Base-by-base conservation (phyloP, 2,888 invertebrate species). In the Lithosia quadra region DNA sequence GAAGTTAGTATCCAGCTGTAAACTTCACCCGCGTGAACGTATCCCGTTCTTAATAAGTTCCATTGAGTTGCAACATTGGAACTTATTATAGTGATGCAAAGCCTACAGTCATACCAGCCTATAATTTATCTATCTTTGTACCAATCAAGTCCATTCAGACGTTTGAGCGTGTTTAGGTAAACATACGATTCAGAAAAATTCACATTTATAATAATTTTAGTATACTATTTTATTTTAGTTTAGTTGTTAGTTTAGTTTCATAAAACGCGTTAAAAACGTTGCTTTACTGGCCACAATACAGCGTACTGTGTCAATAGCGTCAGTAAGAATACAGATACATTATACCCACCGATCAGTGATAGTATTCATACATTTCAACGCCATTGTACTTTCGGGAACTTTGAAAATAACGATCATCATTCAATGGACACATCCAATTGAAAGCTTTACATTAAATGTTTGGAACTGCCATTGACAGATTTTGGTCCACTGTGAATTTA, bases 291-390 rank as follows among this genome's bases (percentile, higher is more conserved):
- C 76, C 75, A 63, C 83, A 77, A 79, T 78, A 82, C 77, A 74
- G 69, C n/a, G 79, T 84, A 86, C 85, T 56, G 21, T 58, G 33
- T 58, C 58, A 58, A 81, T 84, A 85, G 82, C 83, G 80, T 81
- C 80, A 85, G 80, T 84, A 78, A 79, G 77, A 81, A 75, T 78
- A 71, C 62, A 22, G 57, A 71, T 77, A 72, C 73, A 80, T 82
- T 78, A 79, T 81, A 79, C 49, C 70, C 80, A 82, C 82, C 82
- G 86, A 89, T 88, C 80, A 63, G 69, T 76, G 92, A 92, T 93
- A 92, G 80, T 83, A 90, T 92, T 90, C 88, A 88, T 80, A 77
- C 80, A 84, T 90, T 88, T 90, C 87, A 86, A 85, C 84, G 84
- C 86, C 70, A 87, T 91, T 91, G 88, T 91, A 84, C 65, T 83